Percentiles rank a stretch among this genome's conserved stretches.
Conservation (phyloP, 2,113 vertebrate species). For the Istiophorus platypterus region DNA sequence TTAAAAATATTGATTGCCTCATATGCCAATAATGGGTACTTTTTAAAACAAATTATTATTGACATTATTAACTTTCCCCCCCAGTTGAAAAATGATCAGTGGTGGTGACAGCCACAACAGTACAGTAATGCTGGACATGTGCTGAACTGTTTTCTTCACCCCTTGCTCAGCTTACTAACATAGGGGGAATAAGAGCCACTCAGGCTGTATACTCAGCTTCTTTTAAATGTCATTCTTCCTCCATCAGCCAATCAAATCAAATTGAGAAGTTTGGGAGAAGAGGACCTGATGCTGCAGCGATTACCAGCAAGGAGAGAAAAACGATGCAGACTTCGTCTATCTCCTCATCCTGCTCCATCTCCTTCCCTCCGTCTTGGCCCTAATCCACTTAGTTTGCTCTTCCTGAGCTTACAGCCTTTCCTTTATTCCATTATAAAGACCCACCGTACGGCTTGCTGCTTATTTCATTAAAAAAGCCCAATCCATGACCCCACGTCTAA, state of each 20-base stretch:
- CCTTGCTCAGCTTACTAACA: conserved; percentile 46
- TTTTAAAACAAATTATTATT: neutral
- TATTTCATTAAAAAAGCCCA: conserved; percentile 82
- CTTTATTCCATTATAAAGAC: conserved; percentile 84
- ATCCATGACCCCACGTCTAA: conserved; percentile 74
- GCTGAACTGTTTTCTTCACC: conserved; percentile 17
- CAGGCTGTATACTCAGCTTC: conserved; percentile 41
- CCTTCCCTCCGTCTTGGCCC: conserved; percentile 68
- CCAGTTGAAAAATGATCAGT: conserved; percentile 18
- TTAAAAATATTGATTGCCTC: neutral
- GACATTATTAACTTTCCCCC: neutral
- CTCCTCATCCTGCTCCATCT: conserved; percentile 71
- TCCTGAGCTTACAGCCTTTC: conserved; percentile 78
- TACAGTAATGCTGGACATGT: conserved; percentile 9
- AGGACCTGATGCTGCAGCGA: conserved; percentile 64
- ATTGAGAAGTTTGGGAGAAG: conserved; percentile 57
- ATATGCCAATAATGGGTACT: neutral
- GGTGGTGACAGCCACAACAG: neutral
- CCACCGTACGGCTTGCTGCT: conserved; percentile 77
- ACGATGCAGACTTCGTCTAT: conserved; percentile 63
- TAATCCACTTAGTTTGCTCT: conserved; percentile 84
- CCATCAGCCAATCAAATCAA: conserved; percentile 75
- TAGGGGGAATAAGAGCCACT: conserved; percentile 39
- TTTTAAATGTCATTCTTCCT: conserved; percentile 62
- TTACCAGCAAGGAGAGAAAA: conserved; percentile 68